Conservation (phyloP, 2,797 vertebrate species). For the Malurus leucopterus region DNA sequence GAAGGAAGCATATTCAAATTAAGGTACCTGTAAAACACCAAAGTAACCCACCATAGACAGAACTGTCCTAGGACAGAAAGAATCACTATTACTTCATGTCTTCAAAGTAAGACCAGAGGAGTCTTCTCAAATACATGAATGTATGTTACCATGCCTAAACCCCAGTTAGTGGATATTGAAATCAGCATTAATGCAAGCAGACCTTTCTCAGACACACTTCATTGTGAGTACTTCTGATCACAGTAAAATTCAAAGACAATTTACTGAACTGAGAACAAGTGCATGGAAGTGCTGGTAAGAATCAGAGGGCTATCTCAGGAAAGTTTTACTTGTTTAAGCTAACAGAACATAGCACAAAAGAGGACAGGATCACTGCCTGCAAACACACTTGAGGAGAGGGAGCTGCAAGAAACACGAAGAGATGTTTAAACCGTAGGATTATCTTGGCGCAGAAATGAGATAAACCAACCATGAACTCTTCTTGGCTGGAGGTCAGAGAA, state of each 20-base stretch:
- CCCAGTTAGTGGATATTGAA: not conserved
- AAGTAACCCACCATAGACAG: not conserved
- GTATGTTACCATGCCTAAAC: not conserved
- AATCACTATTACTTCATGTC: not conserved
- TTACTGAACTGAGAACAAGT: not conserved
- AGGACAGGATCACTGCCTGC: not conserved
- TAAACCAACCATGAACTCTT: not conserved
- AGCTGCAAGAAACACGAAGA: not conserved
- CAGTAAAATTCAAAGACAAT: not conserved
- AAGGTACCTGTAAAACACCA: not conserved
- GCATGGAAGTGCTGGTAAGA: not conserved
- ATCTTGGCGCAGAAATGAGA: not conserved
- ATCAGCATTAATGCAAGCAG: not conserved
- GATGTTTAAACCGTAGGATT: rapidly evolving
- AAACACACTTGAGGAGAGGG: not conserved
- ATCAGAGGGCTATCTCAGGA: not conserved
- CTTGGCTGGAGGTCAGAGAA: not conserved
- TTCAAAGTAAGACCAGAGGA: not conserved
- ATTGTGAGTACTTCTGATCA: not conserved
- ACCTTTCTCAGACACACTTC: not conserved
- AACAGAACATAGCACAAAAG: not conserved
- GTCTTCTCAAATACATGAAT: not conserved
- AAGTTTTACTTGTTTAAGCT: not conserved
- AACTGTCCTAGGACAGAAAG: not conserved
- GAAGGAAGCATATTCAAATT: not conserved